Base-by-base conservation (phyloP, 1,140 invertebrate species). In the Rhyacophila brunnea region DNA sequence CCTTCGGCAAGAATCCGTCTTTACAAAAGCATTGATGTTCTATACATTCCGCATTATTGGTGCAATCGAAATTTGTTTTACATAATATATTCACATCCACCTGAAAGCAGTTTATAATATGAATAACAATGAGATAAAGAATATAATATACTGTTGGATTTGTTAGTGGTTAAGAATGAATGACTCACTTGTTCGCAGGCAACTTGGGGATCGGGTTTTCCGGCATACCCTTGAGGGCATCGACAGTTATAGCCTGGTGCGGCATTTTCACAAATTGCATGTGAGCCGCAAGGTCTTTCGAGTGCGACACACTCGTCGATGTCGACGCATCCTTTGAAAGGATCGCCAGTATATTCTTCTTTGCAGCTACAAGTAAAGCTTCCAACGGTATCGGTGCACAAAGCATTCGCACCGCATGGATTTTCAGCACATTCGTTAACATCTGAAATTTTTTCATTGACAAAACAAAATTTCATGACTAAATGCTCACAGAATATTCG, bases 11-110 rank as follows among this genome's bases (percentile, higher is more conserved):
- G 73, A 96, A 96, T 10, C 92, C 92, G 64, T 90, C 83, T 70
- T 90, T 87, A 68, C 95, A 98, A 74, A 91, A 92, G 73, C 95
- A 98, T 69, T 92, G 91, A 48, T 85, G 86, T 67, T 93, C 88
- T 34, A 91, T 83, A 68, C 92, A 96, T 72, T 93, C 89, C 0
- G 92, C 92, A 72, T 95, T 94, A 71, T 93, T 94, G 13, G 91
- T 91, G 70, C 93, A 96, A 68, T 95, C 91, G 67, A 92, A 94
- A 67, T 95, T 93, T 3, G 86, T 86, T 78, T 87, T 87, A 68
- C 92, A 96, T n/a, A 90, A 74, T 6, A 89, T 89, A 49, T 87
- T 90, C 2, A 94, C 91, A 65, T 93, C 90, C 36, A 90, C 83
- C 88, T 90, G 66, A 47, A 75, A 77, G 70, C 34, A 13, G 32